These are phyloP conservation scores for Dasypus novemcinctus DNA, from an alignment of 2,113 vertebrate genomes.

Conservation along the genomic window DNA sequence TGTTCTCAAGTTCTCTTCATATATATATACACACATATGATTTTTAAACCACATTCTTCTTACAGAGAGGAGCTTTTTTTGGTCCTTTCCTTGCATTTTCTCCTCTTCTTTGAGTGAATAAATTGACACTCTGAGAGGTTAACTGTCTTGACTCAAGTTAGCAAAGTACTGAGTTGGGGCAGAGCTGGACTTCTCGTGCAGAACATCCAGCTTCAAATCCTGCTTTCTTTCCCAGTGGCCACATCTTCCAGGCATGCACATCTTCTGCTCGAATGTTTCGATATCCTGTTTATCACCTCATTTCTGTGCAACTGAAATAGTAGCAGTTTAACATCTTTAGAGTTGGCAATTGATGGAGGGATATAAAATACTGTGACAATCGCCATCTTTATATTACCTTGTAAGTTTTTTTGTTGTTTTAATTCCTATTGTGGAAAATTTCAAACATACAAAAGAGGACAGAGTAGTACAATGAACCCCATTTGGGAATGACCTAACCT, in stretches of 20 bases:
- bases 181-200: not conserved
- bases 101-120: not conserved
- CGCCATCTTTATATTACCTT: not conserved
- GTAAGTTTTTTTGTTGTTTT: not conserved
- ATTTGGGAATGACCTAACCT: not conserved
- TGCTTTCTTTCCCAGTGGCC: not conserved
- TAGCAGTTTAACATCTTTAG: not conserved
- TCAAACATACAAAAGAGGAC: not conserved
- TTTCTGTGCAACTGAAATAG: not conserved
- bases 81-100: not conserved
- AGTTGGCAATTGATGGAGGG: not conserved
- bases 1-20: not conserved
- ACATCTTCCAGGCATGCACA: no score
- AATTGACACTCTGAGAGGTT: not conserved
- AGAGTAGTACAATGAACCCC: not conserved
- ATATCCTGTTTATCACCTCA: not conserved
- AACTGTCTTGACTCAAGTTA: not conserved
- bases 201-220: rapidly evolving
- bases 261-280: not conserved
- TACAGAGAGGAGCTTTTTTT: not conserved
- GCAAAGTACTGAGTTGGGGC: not conserved
- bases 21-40: rapidly evolving
- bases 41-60: not conserved
- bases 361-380: not conserved
- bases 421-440: not conserved